These are phyloP conservation scores for Thamnophis sirtalis DNA, from an alignment of 2,113 vertebrate genomes.

Conservation along the genomic window DNA sequence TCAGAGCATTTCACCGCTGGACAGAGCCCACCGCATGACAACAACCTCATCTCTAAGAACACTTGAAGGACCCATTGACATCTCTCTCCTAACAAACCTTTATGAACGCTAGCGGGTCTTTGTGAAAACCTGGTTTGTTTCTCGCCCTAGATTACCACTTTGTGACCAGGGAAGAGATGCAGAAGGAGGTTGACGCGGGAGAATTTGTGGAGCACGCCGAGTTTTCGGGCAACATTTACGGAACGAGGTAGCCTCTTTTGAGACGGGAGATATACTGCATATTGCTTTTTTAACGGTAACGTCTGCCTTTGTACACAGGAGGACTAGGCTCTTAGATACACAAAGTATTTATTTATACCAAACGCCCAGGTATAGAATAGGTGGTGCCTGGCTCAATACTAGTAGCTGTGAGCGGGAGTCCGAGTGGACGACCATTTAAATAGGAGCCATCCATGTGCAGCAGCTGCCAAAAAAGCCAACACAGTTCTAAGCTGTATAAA, in stretches of 20 bases:
- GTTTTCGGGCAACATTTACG: slow-evolving; percentile 94
- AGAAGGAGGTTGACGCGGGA: slow-evolving; percentile 74
- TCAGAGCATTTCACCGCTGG: too few relatives aligned
- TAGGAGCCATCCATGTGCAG: neutral
- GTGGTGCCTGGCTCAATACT: neutral
- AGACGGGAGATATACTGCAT: neutral
- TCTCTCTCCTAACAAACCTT: neutral
- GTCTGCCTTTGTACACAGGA: neutral
- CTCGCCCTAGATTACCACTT: slow-evolving; percentile 84
- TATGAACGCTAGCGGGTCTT: too few relatives aligned
- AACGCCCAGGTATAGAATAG: neutral
- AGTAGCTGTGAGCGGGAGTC: neutral
- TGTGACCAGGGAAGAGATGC: slow-evolving; percentile 86
- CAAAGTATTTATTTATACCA: neutral
- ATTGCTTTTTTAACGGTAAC: fast-evolving
- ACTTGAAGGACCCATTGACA: fast-evolving
- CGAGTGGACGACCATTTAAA: neutral
- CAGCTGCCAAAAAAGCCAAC: too few relatives aligned
- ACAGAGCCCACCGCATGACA: too few relatives aligned
- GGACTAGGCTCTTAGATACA: neutral
- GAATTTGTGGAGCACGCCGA: slow-evolving; percentile 89
- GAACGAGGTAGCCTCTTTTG: slow-evolving; percentile 80
- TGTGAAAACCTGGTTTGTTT: neutral
- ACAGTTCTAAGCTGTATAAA: too few relatives aligned
- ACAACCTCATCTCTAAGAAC: neutral